A percentile compares a stretch with the other conserved stretches of the same genome.
Evolutionary conservation across 2,888 invertebrate species (phyloP).

Genomic region (Hirtodrosophila histrioides): DNA sequence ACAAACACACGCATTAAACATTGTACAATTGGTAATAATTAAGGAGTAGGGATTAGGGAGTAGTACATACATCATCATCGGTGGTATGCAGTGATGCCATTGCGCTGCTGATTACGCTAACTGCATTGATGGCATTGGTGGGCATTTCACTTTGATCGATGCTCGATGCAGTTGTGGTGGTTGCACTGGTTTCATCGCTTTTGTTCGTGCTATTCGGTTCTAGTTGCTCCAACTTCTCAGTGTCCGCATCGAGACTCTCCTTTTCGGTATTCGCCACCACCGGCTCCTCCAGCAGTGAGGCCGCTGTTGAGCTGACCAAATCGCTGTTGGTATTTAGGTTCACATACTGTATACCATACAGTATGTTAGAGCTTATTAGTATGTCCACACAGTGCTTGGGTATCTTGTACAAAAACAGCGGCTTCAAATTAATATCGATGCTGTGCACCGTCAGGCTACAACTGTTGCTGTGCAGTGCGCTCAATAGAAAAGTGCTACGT

Average conservation of each 20-base stretch:
- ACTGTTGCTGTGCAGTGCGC: slow-evolving; percentile 83
- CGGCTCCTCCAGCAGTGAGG: slow-evolving; percentile 55
- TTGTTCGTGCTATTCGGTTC: slow-evolving; percentile 31
- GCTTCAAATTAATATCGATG: slow-evolving; percentile 88
- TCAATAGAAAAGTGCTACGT: slow-evolving; percentile 83
- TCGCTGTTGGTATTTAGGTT: slow-evolving; percentile 77
- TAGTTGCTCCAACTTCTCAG: slow-evolving; percentile 65
- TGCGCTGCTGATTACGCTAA: slow-evolving; percentile 84
- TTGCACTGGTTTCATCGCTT: slow-evolving; percentile 60
- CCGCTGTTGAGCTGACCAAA: slow-evolving; percentile 41
- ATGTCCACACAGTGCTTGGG: slow-evolving; percentile 87
- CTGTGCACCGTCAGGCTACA: slow-evolving; percentile 86
- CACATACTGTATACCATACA: slow-evolving; percentile 86
- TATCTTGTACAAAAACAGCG: slow-evolving; percentile 89
- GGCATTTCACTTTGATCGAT: slow-evolving; percentile 68
- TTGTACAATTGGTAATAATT: not conserved
- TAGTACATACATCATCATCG: slow-evolving; percentile 81
- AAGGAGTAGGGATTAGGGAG: not conserved
- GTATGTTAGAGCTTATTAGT: slow-evolving; percentile 88
- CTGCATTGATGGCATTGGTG: slow-evolving; percentile 81
- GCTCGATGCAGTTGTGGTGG: slow-evolving; percentile 62
- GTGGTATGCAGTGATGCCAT: slow-evolving; percentile 83
- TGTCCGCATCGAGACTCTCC: slow-evolving; percentile 68
- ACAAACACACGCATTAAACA: not conserved
- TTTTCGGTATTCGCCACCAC: slow-evolving; percentile 66